These are phyloP conservation scores for Urocolius indicus DNA, from an alignment of 2,113 vertebrate species.

Conservation along the genomic window DNA sequence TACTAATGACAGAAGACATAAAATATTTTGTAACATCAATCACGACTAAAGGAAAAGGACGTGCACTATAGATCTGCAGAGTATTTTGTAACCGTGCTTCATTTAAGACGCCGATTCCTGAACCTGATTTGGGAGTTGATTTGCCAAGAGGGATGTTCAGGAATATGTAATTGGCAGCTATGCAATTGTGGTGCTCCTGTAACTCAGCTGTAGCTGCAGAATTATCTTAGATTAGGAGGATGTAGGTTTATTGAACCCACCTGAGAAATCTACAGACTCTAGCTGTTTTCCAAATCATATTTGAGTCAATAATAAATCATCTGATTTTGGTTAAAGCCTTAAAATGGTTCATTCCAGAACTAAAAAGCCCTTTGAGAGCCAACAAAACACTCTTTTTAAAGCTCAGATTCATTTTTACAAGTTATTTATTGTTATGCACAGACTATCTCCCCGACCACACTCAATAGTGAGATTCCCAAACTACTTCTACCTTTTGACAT, in stretches of 20 bases:
- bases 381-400: background rate
- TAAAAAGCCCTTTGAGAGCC: background rate
- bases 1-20: conserved; percentile 37
- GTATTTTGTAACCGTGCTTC: conserved; percentile 16
- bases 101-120: conserved; percentile 2
- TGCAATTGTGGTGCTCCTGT: background rate
- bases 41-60: conserved; percentile 30
- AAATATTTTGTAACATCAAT: conserved; percentile 50
- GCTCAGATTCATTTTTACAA: fast-evolving
- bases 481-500: background rate
- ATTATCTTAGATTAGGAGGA: background rate
- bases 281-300: background rate
- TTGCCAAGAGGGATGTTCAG: background rate
- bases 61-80: conserved; percentile 26
- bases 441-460: fast-evolving
- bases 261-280: background rate
- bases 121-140: background rate
- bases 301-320: background rate
- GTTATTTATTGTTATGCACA: background rate
- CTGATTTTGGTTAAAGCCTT: background rate
- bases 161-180: background rate
- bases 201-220: background rate
- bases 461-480: background rate
- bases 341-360: background rate
- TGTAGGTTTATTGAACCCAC: background rate